Base-by-base conservation (phyloP, 2,113 vertebrate species). In the Tretioscincus oriximinensis region DNA sequence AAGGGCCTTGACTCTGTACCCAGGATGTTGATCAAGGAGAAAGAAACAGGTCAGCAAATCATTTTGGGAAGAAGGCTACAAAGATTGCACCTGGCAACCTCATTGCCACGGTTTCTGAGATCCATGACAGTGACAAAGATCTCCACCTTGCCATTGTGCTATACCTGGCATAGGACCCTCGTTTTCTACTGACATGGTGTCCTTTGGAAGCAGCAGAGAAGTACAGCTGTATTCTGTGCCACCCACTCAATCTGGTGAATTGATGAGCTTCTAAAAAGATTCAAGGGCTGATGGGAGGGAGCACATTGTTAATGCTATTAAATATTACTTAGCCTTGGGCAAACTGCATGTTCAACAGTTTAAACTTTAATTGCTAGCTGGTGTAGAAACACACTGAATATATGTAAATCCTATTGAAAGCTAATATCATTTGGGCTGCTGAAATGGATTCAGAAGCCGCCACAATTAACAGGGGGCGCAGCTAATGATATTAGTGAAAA, bases 351-450 rank as follows among this genome's bases (percentile, higher is more conserved):
- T 94, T 94, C 92, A 93, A 93, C 92, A 94, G 92, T 94, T 96
- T 94, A 92, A 94, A 93, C 89, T 92, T 89, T 94, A 96, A 96
- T 95, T 96, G 94, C 93, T 95, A 93, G 92, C 90, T 92, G 84
- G 89, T 90, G 89, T 91, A 94, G 91, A 92, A 93, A 87, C 87
- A 85, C 87, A 85, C 87, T 88, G 90, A 95, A 93, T 94, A 81
- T 94, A 96, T 96, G 95, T 92, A 97, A 97, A 97, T 97, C 95
- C 94, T 93, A 93, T 95, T 95, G 94, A 95, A 95, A 95, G 91
- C 86, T 96, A 95, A 95, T 96, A 93, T 89, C 82, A 93, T 95
- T 97, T 95, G 95, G 94, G 95, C 93, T 94, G 91, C 94, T 94
- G 86, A 88, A 91, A 84, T 78, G 85, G 94, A 95, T 95, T n/a